Base-by-base conservation (phyloP, 1,140 invertebrate genomes). In the Bombyx mandarina region DNA sequence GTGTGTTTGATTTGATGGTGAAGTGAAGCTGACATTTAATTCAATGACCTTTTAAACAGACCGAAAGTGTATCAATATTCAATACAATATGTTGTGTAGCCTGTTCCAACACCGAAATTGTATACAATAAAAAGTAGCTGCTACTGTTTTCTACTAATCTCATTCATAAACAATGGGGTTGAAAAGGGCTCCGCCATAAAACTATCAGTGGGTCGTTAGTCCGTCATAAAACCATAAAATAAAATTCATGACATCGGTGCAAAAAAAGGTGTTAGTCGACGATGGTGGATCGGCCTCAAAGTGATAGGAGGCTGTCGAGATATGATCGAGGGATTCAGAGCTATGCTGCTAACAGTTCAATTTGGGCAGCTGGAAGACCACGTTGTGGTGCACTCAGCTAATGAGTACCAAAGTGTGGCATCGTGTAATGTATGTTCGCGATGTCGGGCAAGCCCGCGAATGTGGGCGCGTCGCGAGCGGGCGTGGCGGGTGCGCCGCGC, bases 131-230 rank as follows among this genome's bases (percentile, higher is more conserved):
- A 18, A 67, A 76, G 69, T 58, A 56, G 64, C 64, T 61, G 65
- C 65, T 66, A 67, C 69, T 69, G 57, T 62, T 71, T 78, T 78
- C 71, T 70, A 65, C 62, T 66, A 71, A 56, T 69, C 77, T 79
- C 73, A 35, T 35, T 35, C 26, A 35, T 35, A 35, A 35, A 84
- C 78, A 79, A 84, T 86, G 83, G 77, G 75, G 68, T 74, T 75
- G 66, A 77, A 79, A 79, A 71, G 75, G 75, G 83, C 79, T 72
- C 83, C 83, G 62, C 82, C 81, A 86, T 86, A 86, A 86, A 86
- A 75, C 67, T 73, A 71, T 78, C 70, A 63, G 58, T 57, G 59
- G 64, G 60, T 65, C 53, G 58, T 70, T 73, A 67, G 61, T 65
- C 63, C 65, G 64, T 74, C 75, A 63, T 82, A 84, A 82, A 86